Conservation (phyloP, 2,113 vertebrate species). For the Grammomys surdaster region DNA sequence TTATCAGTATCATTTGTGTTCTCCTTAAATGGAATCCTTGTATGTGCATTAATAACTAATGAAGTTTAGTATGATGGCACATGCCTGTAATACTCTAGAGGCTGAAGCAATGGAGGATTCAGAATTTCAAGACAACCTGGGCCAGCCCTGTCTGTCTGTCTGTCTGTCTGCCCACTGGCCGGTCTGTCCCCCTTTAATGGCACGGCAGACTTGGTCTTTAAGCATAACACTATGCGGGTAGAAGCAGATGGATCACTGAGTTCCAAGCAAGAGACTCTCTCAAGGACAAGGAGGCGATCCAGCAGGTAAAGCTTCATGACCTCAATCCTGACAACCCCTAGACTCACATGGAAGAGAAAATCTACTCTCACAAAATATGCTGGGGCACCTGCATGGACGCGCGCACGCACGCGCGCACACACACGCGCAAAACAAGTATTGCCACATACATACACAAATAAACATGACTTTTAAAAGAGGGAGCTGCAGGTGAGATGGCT, state of each 20-base stretch:
- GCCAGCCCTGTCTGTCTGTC: neutral
- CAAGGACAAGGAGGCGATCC: neutral
- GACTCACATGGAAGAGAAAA: neutral
- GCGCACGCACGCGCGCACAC: no score
- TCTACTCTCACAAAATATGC: neutral
- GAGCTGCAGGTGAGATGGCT: neutral
- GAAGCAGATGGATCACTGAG: neutral
- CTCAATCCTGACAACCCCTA: neutral
- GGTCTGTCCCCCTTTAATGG: neutral
- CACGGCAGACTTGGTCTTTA: neutral
- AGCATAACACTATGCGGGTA: no score
- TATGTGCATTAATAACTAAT: neutral
- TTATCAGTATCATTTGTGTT: neutral
- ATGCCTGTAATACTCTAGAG: neutral
- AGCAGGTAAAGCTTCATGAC: neutral
- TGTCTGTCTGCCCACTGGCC: no score
- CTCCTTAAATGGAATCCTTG: neutral
- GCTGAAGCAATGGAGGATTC: neutral
- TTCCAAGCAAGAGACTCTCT: neutral
- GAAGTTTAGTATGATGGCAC: neutral
- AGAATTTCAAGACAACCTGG: neutral
- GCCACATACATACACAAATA: neutral
- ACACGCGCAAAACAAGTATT: neutral
- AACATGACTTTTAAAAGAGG: neutral
- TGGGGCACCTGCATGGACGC: no score